Conservation (phyloP, 2,797 vertebrate genomes). For the Strix occidentalis region DNA sequence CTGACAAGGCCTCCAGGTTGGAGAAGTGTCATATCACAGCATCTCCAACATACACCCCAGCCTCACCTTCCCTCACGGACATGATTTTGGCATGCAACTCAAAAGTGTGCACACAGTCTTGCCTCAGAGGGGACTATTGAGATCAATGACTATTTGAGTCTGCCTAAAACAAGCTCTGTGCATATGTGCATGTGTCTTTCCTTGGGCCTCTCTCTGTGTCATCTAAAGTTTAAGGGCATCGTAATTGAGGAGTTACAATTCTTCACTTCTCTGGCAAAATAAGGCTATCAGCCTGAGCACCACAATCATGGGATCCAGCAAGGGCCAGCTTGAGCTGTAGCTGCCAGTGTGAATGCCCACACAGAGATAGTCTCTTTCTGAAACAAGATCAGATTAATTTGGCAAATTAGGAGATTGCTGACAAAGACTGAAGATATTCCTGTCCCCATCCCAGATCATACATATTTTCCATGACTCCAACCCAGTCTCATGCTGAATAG, state of each 20-base stretch:
- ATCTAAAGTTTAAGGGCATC: background rate
- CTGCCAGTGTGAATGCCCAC: background rate
- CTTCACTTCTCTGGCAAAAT: background rate
- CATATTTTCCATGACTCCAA: background rate
- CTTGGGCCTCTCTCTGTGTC: background rate
- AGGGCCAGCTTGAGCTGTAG: background rate
- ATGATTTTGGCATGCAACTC: fast-evolving
- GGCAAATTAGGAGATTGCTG: background rate
- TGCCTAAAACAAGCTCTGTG: background rate
- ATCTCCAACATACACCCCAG: background rate
- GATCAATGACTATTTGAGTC: background rate
- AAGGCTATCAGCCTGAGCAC: background rate
- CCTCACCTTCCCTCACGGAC: background rate
- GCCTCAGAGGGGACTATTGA: background rate
- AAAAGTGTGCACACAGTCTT: background rate
- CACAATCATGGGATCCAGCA: background rate
- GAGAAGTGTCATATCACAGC: background rate
- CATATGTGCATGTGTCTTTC: fast-evolving
- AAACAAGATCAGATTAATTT: background rate
- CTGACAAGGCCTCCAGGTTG: background rate
- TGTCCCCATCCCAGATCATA: background rate
- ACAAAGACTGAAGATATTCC: background rate
- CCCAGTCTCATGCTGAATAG: background rate
- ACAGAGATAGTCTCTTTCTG: background rate
- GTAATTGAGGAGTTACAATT: background rate